Base-by-base conservation (phyloP, 2,888 invertebrate species). In the Pecten maximus region DNA sequence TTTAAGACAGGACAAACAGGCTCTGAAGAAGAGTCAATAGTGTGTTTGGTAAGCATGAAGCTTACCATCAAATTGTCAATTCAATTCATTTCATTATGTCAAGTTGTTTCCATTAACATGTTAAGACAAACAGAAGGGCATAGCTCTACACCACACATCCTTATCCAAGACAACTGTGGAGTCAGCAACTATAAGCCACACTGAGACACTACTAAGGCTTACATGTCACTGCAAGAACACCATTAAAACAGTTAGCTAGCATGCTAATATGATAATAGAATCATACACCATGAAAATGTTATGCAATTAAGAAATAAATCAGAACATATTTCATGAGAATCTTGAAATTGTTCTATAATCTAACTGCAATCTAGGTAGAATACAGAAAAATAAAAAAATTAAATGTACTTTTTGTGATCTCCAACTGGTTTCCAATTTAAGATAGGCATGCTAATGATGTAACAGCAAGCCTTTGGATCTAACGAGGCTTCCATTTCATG, bases 361-460 rank as follows among this genome's bases (percentile, higher is more conserved):
- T 74, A 35, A 74, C 35, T 74, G 28, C 74, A 74, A 74, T 74
- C 74, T 23, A 74, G 35, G 28, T 23, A 28, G 74, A 74, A 74
- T 74, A 35, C 74, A 35, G 10, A 28, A 74, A 54, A 23, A 19
- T 44, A 6, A 54, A n/a, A 54, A 54, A n/a, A 2, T 54, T 6
- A 54, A 74, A 74, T 74, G 74, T 74, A 74, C 74, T 74, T 74
- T 74, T 74, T 74, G 74, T 74, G 74, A 35, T 74, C 35, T 74
- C 4, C 10, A 28, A 2, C 23, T 74, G 74, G 74, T 74, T 74
- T 74, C 74, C 28, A 28, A 74, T 35, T 35, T 35, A 23, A 35
- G 74, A 74, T 74, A 35, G 28, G 35, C 10, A 50, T 23, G 8
- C 23, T n/a, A 60, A 2, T 60, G 74, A 74, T 35, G 35, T 74